These are phyloP conservation scores for Bradynema listronoti DNA, from an alignment of 1,140 invertebrate species.

Conservation along the genomic window DNA sequence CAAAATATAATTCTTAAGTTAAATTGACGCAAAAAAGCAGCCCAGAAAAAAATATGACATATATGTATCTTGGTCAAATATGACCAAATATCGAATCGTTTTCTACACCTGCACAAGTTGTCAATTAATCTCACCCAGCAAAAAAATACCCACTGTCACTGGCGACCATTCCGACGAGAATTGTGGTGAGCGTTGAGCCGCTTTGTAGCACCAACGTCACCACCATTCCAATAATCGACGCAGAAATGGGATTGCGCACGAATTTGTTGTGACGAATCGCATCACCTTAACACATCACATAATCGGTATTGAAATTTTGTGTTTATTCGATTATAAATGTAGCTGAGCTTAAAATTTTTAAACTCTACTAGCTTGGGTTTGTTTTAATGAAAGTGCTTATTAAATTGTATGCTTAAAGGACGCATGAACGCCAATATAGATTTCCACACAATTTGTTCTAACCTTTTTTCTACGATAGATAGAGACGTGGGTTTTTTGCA, in stretches of 20 bases:
- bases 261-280: conserved; percentile 61
- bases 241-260: conserved; percentile 63
- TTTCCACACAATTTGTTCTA: too few species aligned
- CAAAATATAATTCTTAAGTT: not conserved
- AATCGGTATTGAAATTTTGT: too few species aligned
- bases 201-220: conserved; percentile 66
- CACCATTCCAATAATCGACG: conserved; percentile 64
- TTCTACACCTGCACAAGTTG: not conserved
- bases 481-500: too few species aligned
- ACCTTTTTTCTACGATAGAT: too few species aligned
- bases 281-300: conserved; percentile 49
- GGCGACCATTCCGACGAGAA: conserved; percentile 66
- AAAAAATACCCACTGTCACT: conserved; percentile 58
- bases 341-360: too few species aligned
- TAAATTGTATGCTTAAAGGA: too few species aligned
- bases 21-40: not conserved
- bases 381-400: too few species aligned
- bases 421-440: too few species aligned
- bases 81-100: not conserved
- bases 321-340: too few species aligned
- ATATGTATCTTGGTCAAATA: not conserved
- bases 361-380: too few species aligned
- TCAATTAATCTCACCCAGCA: not conserved
- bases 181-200: conserved; percentile 65
- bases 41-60: not conserved